Conservation (phyloP, 2,797 vertebrate species). For the Liasis olivaceus region DNA sequence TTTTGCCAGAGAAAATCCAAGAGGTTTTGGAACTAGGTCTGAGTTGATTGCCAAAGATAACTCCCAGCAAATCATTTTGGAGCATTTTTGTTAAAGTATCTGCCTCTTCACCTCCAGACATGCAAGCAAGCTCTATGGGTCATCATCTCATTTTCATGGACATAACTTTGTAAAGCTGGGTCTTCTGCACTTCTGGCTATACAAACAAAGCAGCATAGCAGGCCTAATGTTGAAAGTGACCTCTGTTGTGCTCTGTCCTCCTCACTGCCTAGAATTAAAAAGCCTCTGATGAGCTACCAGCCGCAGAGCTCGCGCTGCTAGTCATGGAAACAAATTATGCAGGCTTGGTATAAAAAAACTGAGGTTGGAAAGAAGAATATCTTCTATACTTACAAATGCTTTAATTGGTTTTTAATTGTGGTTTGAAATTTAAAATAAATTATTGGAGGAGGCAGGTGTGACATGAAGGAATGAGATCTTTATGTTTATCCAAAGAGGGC, state of each 20-base stretch:
- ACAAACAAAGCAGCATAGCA: background rate
- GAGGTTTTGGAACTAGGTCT: background rate
- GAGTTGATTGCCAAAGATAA: background rate
- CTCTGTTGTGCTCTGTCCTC: background rate
- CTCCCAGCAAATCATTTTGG: background rate
- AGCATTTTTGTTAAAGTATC: background rate
- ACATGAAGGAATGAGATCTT: background rate
- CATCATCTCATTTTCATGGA: background rate
- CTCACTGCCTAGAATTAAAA: background rate
- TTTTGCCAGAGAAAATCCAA: background rate
- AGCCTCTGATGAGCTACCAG: background rate
- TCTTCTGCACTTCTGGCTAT: background rate
- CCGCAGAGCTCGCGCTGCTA: background rate
- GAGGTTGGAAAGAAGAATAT: background rate
- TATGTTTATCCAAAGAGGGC: background rate
- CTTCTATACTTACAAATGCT: background rate
- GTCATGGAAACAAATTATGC: background rate
- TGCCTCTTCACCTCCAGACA: background rate
- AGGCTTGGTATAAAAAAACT: background rate
- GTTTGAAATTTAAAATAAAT: background rate
- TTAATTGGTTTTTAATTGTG: background rate
- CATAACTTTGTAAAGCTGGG: background rate
- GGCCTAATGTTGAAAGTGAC: background rate
- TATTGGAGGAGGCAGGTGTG: background rate
- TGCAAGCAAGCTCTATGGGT: background rate